These are phyloP conservation scores for Erythrolamprus reginae DNA, from an alignment of 2,113 vertebrate species.

Conservation along the genomic window DNA sequence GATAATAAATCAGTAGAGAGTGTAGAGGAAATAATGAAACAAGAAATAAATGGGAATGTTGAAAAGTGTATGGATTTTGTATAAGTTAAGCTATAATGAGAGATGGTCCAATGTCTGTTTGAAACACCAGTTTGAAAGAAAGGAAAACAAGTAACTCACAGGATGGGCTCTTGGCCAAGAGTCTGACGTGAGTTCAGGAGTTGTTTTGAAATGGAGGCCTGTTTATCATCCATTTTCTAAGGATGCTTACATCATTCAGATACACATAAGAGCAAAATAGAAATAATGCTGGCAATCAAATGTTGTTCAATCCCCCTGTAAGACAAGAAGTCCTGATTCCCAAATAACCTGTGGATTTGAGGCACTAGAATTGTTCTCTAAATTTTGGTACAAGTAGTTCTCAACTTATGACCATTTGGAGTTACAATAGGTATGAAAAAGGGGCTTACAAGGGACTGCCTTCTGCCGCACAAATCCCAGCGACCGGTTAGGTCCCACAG, in stretches of 20 bases:
- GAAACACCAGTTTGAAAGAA: neutral
- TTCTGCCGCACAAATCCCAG: too few relatives aligned
- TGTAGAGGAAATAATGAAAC: neutral
- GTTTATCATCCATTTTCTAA: neutral
- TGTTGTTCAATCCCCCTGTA: neutral
- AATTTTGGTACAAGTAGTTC: neutral
- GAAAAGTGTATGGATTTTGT: neutral
- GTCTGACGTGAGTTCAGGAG: neutral
- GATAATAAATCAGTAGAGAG: neutral
- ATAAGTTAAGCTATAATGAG: neutral
- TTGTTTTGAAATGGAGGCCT: neutral
- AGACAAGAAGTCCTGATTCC: neutral
- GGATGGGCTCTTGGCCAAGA: neutral
- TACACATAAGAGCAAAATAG: neutral
- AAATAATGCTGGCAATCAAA: too few relatives aligned
- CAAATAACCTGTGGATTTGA: neutral
- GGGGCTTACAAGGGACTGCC: too few relatives aligned
- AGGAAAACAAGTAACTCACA: neutral
- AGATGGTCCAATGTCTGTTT: neutral
- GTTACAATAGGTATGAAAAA: neutral
- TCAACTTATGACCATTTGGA: neutral
- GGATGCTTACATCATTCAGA: neutral
- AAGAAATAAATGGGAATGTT: neutral
- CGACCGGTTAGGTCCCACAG: too few relatives aligned
- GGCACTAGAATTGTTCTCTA: neutral